Evolutionary conservation across 2,113 vertebrate species (phyloP).

Genomic region (Protomyctophum bolini): DNA sequence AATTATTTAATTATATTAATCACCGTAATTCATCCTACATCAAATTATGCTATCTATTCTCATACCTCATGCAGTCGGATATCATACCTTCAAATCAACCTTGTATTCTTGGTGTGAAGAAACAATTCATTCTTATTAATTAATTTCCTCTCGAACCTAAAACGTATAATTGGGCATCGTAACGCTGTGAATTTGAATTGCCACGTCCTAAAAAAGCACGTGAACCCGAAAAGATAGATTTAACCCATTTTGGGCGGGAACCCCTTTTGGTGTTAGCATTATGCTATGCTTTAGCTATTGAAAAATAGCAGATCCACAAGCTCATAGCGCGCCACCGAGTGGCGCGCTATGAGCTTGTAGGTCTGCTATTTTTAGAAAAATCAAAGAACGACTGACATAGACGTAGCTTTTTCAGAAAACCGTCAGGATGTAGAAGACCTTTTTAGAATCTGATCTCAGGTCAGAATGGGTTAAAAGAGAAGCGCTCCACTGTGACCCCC

Average conservation of each 20-base stretch:
- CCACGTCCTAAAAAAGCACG: slow-evolving; percentile 65
- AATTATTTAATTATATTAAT: neutral
- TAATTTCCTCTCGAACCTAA: slow-evolving; percentile 1
- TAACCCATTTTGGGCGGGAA: slow-evolving; percentile 8
- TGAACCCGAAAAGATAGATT: slow-evolving; percentile 50
- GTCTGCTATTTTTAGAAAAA: too few relatives aligned
- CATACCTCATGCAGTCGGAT: neutral
- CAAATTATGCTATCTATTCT: neutral
- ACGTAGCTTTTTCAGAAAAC: too few relatives aligned
- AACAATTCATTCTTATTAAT: neutral
- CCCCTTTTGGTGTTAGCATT: too few relatives aligned
- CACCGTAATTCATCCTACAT: slow-evolving; percentile 18
- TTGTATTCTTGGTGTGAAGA: neutral
- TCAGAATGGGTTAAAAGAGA: neutral
- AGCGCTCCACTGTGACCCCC: neutral
- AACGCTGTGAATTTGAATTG: slow-evolving; percentile 56
- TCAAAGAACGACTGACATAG: too few relatives aligned
- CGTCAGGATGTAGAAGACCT: too few relatives aligned
- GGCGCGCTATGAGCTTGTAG: too few relatives aligned
- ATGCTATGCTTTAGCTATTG: too few relatives aligned
- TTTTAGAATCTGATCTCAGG: too few relatives aligned
- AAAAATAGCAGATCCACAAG: too few relatives aligned
- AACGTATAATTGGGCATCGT: slow-evolving; percentile 28
- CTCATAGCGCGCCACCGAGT: too few relatives aligned
- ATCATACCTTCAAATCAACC: neutral